Conservation (phyloP, 2,888 invertebrate species). For the Glyphotaelius pellucidus region DNA sequence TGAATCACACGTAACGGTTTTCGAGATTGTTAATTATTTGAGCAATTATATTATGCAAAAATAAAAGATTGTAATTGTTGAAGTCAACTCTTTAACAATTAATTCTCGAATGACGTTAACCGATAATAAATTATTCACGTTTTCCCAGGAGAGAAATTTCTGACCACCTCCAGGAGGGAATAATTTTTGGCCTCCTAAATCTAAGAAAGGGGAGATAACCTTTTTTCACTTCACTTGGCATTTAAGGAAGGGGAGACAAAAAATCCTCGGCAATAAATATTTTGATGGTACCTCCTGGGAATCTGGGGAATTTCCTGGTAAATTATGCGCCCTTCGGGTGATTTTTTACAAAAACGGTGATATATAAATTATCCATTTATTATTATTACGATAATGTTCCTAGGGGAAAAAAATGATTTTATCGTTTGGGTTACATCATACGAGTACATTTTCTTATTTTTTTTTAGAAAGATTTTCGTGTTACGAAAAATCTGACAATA, state of each 20-base stretch:
- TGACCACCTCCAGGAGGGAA: neutral
- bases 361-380: too few species aligned
- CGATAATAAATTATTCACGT: neutral
- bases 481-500: too few species aligned
- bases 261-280: neutral
- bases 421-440: too few species aligned
- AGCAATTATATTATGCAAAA: too few species aligned
- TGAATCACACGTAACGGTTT: neutral
- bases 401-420: too few species aligned
- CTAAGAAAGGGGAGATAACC: neutral
- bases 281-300: neutral
- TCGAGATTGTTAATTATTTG: neutral
- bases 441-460: too few species aligned
- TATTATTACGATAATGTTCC: too few species aligned
- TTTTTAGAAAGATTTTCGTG: too few species aligned
- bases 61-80: neutral
- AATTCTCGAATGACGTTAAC: neutral
- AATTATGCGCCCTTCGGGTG: too few species aligned
- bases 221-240: neutral
- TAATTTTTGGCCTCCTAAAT: neutral
- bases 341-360: too few species aligned
- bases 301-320: neutral
- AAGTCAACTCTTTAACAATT: neutral
- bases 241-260: neutral
- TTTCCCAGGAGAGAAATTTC: neutral